Evolutionary conservation across 64 coral and sea anemone species (phyloP), one percentile per base, ranked within the genome.

Genomic region (Cladopsammia gracilis): DNA sequence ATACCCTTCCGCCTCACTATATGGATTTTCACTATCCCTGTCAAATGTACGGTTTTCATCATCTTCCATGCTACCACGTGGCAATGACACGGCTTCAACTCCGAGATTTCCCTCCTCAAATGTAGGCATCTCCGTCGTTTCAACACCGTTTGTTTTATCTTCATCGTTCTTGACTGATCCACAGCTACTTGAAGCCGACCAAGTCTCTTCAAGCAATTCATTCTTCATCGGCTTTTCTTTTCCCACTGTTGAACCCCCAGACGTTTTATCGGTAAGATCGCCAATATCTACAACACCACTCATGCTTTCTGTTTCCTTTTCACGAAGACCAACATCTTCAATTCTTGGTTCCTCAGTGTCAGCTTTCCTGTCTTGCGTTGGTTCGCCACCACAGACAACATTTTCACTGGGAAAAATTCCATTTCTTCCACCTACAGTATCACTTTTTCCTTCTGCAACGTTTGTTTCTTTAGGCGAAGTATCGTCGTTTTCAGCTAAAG

Each of bases 171-270:
- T 62, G 4, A 62, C 3, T 25, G 80, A 66, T 24, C 42, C 80
- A 24, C 16, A 10, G 45, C 58, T 84, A 46, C 47, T 84, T 50
- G 62, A 84, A 3, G 34, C 62, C 7, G 80, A 84, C 80, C 80
- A 84, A 69, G 42, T 67, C 43, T 84, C 62, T 47, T 67, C 58
- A 7, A 20, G 1, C 16, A 83, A 19, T 65, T 50, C 61, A 23
- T 24, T 0, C 2, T 50, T 47, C 9, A 6, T 49, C 12, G 26
- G 25, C 2, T 68, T 64, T 43, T 1, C 45, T 46, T 47, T 48
- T 68, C 22, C 43, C 7, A 25, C 12, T 25, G 9, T 26, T 70
- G 22, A 2, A 24, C 7, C 25, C 12, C 53, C 53, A 56, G 53
- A 56, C 6, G 7, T 6, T 25, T 69, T 25, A 20, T 0, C 47